A percentile compares a stretch with the other conserved stretches of the same genome.
phyloP scores from a whole-genome alignment of 2,888 invertebrate species.

The Aphelenchoides bicaudatus region DNA sequence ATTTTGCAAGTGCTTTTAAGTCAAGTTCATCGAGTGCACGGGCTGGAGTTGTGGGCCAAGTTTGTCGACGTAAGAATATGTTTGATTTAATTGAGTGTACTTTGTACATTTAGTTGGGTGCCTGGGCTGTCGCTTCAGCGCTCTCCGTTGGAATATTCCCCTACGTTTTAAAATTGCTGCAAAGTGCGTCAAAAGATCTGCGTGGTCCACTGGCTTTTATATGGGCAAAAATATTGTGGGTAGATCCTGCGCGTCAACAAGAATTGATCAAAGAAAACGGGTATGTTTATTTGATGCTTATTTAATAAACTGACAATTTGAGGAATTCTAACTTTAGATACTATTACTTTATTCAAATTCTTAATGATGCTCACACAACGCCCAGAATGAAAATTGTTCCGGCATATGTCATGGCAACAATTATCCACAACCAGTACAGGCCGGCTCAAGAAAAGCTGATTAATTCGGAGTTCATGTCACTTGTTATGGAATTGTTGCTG shows the following conservation, averaged over 20 bases:
- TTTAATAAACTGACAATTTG: conserved; percentile 5
- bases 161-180: conserved; percentile 90
- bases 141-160: conserved; percentile 94
- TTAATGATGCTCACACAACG: conserved; percentile 79
- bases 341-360: conserved; percentile 74
- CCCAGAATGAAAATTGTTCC: conserved; percentile 84
- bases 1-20: conserved; percentile 75
- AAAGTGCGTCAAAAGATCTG: conserved; percentile 73
- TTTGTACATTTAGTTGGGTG: too few relatives aligned
- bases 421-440: conserved; percentile 75
- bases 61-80: too few relatives aligned
- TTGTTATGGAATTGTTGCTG: conserved; percentile 82
- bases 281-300: conserved; percentile 21
- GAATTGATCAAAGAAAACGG: conserved; percentile 67
- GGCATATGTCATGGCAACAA: conserved; percentile 87
- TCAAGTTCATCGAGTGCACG: conserved; percentile 80
- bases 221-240: conserved; percentile 93
- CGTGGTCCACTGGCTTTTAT: conserved; percentile 90
- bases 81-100: too few relatives aligned
- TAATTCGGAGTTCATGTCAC: conserved; percentile 74
- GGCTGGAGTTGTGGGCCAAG: conserved; percentile 82
- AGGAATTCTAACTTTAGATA: conserved; percentile 32
- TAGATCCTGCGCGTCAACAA: conserved; percentile 89
- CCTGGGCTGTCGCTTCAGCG: conserved; percentile 81
- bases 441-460: conserved; percentile 71